Evolutionary conservation across 2,888 invertebrate genomes (phyloP).

Genomic region (Agriopis marginaria): DNA sequence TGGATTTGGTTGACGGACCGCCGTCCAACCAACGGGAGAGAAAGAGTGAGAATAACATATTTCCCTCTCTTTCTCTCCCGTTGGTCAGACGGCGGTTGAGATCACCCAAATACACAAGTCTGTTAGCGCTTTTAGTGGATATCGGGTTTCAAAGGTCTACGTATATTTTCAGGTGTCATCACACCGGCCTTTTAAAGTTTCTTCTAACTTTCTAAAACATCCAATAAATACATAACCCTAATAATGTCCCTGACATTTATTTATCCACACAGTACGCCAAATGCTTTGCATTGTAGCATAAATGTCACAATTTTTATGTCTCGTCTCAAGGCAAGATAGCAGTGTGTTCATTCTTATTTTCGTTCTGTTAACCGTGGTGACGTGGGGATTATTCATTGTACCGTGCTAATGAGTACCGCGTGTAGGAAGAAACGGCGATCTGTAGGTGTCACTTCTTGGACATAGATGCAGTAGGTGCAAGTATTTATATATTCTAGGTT

Average conservation of each 20-base stretch:
- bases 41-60: no score
- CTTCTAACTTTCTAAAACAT: no score
- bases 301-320: constrained; percentile 12
- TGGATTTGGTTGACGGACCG: no score
- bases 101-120: no score
- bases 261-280: neutral
- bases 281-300: constrained; percentile 3
- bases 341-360: constrained; percentile 31
- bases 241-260: neutral
- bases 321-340: constrained; percentile 22
- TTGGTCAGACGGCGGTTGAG: no score
- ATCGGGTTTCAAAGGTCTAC: no score
- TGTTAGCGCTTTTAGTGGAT: no score
- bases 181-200: no score
- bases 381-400: constrained; percentile 26
- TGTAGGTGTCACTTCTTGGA: constrained; percentile 22
- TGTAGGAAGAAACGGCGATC: constrained; percentile 28
- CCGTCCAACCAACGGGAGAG: no score
- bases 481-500: neutral
- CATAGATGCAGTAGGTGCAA: neutral
- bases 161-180: no score
- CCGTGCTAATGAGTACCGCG: constrained; percentile 21
- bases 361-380: constrained; percentile 17
- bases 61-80: no score
- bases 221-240: no score